Conservation (phyloP, 1,140 invertebrate genomes). For the Penaeus vannamei region DNA sequence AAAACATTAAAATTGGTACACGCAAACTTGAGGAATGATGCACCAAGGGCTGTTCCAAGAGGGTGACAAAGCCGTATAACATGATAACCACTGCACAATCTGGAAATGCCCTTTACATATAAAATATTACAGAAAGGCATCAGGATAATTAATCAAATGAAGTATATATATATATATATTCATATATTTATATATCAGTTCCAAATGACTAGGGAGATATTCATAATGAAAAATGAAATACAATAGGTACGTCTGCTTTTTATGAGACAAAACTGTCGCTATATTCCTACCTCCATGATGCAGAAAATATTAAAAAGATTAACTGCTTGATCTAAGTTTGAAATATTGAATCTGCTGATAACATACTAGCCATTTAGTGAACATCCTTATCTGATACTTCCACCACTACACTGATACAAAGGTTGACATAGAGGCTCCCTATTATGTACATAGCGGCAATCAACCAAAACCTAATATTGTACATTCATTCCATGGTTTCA, state of each 20-base stretch:
- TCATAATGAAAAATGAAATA: conserved; percentile 40
- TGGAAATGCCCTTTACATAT: conserved; percentile 56
- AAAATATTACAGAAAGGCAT: conserved; percentile 46
- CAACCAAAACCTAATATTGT: conserved; percentile 38
- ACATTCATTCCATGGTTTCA: conserved; percentile 47
- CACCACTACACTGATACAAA: conserved; percentile 38
- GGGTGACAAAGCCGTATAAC: background rate
- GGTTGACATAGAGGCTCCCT: conserved; percentile 54
- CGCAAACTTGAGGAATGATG: conserved; percentile 58
- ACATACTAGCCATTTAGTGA: conserved; percentile 50
- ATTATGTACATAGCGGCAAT: conserved; percentile 49
- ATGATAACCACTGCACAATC: background rate
- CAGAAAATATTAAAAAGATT: conserved; percentile 8
- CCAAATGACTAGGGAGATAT: conserved; percentile 54
- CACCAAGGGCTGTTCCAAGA: conserved; percentile 58
- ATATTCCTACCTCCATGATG: conserved; percentile 1
- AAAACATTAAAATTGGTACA: conserved; percentile 51
- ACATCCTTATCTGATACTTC: conserved; percentile 38
- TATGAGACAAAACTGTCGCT: conserved; percentile 2
- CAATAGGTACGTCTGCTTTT: background rate
- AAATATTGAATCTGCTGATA: conserved; percentile 37
- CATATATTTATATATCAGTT: conserved; percentile 31
- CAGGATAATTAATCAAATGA: conserved; percentile 29
- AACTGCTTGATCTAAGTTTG: conserved; percentile 4
- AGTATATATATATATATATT: conserved; percentile 50